These are phyloP conservation scores for Harpalus rubripes DNA, from an alignment of 2,888 invertebrate species.

Conservation along the genomic window DNA sequence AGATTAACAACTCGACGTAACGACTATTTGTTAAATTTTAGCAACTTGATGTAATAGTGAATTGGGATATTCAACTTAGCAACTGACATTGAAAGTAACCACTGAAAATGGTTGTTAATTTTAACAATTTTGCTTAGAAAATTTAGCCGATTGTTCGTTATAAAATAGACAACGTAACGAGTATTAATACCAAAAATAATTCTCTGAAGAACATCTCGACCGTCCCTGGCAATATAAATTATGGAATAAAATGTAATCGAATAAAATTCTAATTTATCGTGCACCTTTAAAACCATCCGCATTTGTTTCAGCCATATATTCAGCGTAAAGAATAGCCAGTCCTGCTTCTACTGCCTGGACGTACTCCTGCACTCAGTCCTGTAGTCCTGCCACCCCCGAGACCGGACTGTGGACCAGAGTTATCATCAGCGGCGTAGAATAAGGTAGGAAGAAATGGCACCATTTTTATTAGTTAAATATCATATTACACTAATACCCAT, in stretches of 20 bases:
- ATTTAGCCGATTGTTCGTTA: too few relatives aligned
- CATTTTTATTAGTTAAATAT: background rate
- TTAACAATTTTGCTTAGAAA: too few relatives aligned
- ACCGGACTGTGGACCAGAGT: background rate
- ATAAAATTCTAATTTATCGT: slow-evolving; percentile 65
- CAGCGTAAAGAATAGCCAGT: slow-evolving; percentile 57
- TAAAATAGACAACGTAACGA: too few relatives aligned
- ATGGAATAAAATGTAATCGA: slow-evolving; percentile 64
- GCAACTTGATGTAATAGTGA: too few relatives aligned
- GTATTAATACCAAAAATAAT: slow-evolving; percentile 33
- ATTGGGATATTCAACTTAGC: too few relatives aligned
- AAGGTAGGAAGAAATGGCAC: background rate
- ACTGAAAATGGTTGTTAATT: too few relatives aligned
- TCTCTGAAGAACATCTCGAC: slow-evolving; percentile 12
- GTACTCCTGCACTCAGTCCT: background rate
- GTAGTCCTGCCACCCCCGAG: background rate
- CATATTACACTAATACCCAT: too few relatives aligned
- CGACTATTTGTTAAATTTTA: too few relatives aligned
- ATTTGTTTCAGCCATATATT: slow-evolving; percentile 59
- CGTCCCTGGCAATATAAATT: slow-evolving; percentile 51
- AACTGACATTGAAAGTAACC: too few relatives aligned
- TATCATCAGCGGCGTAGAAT: slow-evolving; percentile 5
- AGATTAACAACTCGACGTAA: too few relatives aligned
- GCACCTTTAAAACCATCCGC: slow-evolving; percentile 55
- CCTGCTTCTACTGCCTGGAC: background rate